A percentile compares a stretch with the other conserved stretches of the same genome.
Evolutionary conservation across 2,888 invertebrate genomes (phyloP).

Genomic region (Netelia fuscicornis): DNA sequence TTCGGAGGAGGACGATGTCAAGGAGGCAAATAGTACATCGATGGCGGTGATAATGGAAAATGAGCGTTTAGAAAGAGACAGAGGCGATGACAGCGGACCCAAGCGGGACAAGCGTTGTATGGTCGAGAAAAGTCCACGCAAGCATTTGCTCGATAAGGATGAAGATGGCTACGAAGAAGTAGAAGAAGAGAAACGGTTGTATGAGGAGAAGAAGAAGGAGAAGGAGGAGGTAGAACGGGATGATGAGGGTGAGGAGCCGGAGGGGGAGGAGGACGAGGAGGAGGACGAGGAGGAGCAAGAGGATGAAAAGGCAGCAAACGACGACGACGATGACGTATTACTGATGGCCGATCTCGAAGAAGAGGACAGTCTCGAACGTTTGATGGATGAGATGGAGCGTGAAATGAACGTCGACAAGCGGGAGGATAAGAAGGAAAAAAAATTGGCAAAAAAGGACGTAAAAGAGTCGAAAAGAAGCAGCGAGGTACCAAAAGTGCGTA

Average conservation of each 20-base stretch:
- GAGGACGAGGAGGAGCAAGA: slow-evolving; percentile 68
- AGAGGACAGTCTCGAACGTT: slow-evolving; percentile 85
- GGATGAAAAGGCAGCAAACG: slow-evolving; percentile 77
- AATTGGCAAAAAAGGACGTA: slow-evolving; percentile 59
- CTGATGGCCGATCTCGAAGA: slow-evolving; percentile 84
- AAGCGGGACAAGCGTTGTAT: slow-evolving; percentile 76
- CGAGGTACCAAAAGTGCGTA: slow-evolving; percentile 66
- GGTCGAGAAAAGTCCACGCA: slow-evolving; percentile 69
- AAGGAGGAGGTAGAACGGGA: slow-evolving; percentile 76
- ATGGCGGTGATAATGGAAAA: slow-evolving; percentile 37
- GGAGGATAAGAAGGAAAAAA: slow-evolving; percentile 72
- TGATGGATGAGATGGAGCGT: slow-evolving; percentile 86
- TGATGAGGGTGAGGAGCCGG: slow-evolving; percentile 71
- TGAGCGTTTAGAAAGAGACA: slow-evolving; percentile 51
- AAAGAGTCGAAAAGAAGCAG: slow-evolving; percentile 71
- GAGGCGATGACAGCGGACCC: slow-evolving; percentile 61
- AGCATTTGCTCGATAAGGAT: slow-evolving; percentile 35
- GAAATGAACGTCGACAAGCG: slow-evolving; percentile 83
- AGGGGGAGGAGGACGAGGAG: slow-evolving; percentile 72
- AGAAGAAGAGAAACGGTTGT: slow-evolving; percentile 75
- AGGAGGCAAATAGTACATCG: slow-evolving; percentile 50
- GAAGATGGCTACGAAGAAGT: slow-evolving; percentile 72
- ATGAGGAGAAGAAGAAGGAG: slow-evolving; percentile 73
- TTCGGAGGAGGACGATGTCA: slow-evolving; percentile 82
- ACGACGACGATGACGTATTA: slow-evolving; percentile 82